These are phyloP conservation scores for Drosophila melanocephala DNA, from an alignment of 2,888 invertebrate genomes.

Conservation along the genomic window DNA sequence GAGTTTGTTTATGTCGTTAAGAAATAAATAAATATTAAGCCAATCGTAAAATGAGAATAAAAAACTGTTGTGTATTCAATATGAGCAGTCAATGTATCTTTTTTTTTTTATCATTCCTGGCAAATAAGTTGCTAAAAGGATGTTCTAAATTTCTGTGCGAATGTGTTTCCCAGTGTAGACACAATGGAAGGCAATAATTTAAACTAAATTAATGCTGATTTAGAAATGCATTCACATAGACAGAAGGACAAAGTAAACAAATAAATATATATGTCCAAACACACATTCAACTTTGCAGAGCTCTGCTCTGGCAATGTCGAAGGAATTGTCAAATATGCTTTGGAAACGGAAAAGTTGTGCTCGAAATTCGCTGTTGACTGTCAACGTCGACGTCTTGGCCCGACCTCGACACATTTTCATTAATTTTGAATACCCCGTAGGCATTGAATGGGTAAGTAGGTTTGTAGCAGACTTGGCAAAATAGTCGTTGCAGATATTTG, in stretches of 20 bases:
- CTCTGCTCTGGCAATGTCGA: background rate
- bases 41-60: background rate
- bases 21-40: background rate
- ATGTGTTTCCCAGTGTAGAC: background rate
- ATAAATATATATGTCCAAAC: background rate
- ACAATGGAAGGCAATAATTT: conserved; percentile 1
- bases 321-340: conserved; percentile 31
- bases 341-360: conserved; percentile 44
- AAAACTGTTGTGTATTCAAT: background rate
- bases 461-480: background rate
- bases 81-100: background rate
- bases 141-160: no score
- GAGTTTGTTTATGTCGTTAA: background rate
- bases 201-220: background rate
- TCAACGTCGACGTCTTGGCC: conserved; percentile 38
- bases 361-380: conserved; percentile 56
- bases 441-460: background rate
- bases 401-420: conserved; percentile 22
- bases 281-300: background rate
- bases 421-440: background rate
- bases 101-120: background rate
- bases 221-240: background rate
- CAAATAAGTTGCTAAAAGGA: background rate
- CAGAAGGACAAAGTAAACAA: background rate
- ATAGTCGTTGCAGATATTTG: background rate